Conservation (phyloP, 2,797 vertebrate species). For the Ptychadena robeensis region DNA sequence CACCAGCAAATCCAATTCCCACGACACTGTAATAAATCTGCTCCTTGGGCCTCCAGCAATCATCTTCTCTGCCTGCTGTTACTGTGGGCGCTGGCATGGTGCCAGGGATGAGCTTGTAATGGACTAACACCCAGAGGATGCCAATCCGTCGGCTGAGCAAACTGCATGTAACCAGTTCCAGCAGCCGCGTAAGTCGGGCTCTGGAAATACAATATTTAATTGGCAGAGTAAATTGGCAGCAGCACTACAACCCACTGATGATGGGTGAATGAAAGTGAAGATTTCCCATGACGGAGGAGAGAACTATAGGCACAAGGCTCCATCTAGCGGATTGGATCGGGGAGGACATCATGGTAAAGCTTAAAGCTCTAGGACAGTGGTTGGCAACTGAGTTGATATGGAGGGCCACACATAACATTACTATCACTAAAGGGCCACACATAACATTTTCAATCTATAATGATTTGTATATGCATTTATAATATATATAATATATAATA, state of each 20-base stretch:
- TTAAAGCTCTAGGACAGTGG: too few species aligned
- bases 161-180: conserved; percentile 4
- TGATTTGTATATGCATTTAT: too few species aligned
- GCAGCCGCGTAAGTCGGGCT: background rate
- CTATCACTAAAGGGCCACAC: too few species aligned
- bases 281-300: background rate
- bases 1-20: background rate
- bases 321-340: background rate
- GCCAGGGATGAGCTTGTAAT: background rate
- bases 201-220: conserved; percentile 6
- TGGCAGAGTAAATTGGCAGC: background rate
- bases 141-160: background rate
- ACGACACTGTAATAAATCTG: background rate
- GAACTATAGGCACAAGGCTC: background rate
- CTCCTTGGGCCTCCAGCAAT: background rate
- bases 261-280: background rate
- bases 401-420: too few species aligned
- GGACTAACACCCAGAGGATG: background rate
- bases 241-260: background rate
- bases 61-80: background rate
- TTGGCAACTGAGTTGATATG: too few species aligned
- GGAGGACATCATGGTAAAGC: background rate
- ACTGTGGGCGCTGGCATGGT: background rate
- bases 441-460: too few species aligned
- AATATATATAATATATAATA: too few species aligned